Evolutionary conservation across 2,113 vertebrate species (phyloP), one percentile per base, ranked within the genome.

Genomic region (Ammodytes marinus): DNA sequence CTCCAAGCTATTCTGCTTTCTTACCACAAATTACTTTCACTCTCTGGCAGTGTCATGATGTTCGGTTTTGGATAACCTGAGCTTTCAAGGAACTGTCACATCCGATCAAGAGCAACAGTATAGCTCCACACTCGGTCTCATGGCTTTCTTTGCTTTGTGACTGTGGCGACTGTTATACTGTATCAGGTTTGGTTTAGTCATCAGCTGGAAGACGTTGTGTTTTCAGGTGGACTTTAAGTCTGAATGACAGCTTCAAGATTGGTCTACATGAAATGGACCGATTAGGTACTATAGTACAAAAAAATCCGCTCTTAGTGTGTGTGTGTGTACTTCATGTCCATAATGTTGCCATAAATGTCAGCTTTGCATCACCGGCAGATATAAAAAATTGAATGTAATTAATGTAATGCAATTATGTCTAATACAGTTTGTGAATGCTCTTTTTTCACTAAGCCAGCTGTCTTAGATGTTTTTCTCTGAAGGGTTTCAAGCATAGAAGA

Each of bases 21-120:
- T 47, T 57, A 64, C 53, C 42, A 50, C 4, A 2, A 77, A 78
- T 77, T 76, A 9, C 78, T 76, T 79, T 76, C 47, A 17, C 42
- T 14, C 19, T 10, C 58, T 13, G 27, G 52, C 66, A 35, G 52
- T 50, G 77, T 88, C 69, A 15, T 1, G 58, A 67, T 46, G 70
- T 79, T 87, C 50, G 60, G 55, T 69, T 50, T 80, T 46, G 67
- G 79, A 79, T 71, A 70, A 82, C 65, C 68, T 8, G 19, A 74
- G 72, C 70, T 79, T 83, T 82, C 45, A 77, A 50, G 77, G 14
- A 65, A 65, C 68, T 81, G 70, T 81, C 79, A 74, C 57, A 19
- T 91, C 46, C 45, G 35, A 71, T 84, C 47, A 69, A n/a, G 5
- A 70, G 40, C 17, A 70, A 59, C 40, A 74, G 50, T 49, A 27